Evolutionary conservation across 2,888 invertebrate species (phyloP).

Genomic region (Gandaritis pyraliata): DNA sequence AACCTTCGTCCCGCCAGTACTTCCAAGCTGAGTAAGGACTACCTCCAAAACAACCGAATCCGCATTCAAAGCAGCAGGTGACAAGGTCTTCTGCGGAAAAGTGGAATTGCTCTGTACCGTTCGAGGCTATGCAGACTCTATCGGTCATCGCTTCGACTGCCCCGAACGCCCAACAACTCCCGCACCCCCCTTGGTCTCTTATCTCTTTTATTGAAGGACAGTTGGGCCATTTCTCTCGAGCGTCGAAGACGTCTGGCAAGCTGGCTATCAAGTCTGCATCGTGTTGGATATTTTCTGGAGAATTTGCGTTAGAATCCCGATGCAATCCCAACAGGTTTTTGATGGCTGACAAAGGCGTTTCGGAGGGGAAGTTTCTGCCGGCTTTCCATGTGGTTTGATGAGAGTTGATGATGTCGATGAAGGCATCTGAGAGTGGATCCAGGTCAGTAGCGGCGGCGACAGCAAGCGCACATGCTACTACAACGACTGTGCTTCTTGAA

Average conservation of each 20-base stretch:
- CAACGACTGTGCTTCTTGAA: not conserved
- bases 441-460: not conserved
- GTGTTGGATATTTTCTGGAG: not conserved
- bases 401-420: slow-evolving; percentile 86
- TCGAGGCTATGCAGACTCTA: not conserved
- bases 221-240: not conserved
- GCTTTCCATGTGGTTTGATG: slow-evolving; percentile 89
- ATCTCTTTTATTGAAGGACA: too few relatives aligned
- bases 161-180: too few relatives aligned
- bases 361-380: slow-evolving; percentile 87
- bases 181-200: too few relatives aligned
- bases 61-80: not conserved
- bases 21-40: not conserved
- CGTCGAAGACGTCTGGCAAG: not conserved
- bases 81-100: not conserved
- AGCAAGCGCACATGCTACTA: slow-evolving; percentile 2
- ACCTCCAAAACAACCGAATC: not conserved
- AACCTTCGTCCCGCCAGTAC: not conserved
- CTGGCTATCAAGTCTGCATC: not conserved
- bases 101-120: not conserved
- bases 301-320: not conserved
- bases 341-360: slow-evolving; percentile 61
- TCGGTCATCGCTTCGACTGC: too few relatives aligned
- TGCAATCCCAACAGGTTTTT: slow-evolving; percentile 51
- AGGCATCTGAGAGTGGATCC: slow-evolving; percentile 86